Evolutionary conservation across 2,888 invertebrate genomes (phyloP).

Genomic region (Tuberolachnus salignus): DNA sequence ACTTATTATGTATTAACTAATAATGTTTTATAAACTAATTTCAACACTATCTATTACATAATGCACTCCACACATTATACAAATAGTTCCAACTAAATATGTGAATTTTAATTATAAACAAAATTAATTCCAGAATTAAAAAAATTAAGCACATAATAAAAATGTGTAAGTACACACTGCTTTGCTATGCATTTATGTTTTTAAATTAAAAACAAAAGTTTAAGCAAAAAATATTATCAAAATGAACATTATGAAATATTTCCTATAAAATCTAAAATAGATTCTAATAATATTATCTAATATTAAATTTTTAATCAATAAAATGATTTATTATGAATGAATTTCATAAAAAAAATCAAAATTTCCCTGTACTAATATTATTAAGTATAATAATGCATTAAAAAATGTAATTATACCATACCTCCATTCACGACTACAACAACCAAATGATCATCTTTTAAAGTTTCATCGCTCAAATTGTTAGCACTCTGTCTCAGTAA

Average conservation of each 20-base stretch:
- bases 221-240: background rate
- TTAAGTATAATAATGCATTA: background rate
- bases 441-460: conserved; percentile 93
- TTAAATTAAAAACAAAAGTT: conserved; percentile 29
- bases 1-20: conserved; percentile 5
- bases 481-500: conserved; percentile 88
- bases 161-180: conserved; percentile 14
- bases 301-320: background rate
- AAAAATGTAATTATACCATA: conserved; percentile 60
- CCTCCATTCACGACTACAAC: conserved; percentile 93
- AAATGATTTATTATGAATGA: no score
- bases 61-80: conserved; percentile 43
- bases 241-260: background rate
- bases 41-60: conserved; percentile 27
- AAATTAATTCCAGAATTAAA: background rate
- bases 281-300: background rate
- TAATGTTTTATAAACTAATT: conserved; percentile 35
- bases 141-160: conserved; percentile 20
- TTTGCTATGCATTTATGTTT: conserved; percentile 3
- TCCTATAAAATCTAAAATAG: conserved; percentile 16
- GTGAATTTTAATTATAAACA: conserved; percentile 21
- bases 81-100: conserved; percentile 14
- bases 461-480: conserved; percentile 84
- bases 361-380: background rate
- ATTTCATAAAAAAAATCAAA: no score